Base-by-base conservation (phyloP, 2,113 vertebrate genomes). In the Pluvialis apricaria region DNA sequence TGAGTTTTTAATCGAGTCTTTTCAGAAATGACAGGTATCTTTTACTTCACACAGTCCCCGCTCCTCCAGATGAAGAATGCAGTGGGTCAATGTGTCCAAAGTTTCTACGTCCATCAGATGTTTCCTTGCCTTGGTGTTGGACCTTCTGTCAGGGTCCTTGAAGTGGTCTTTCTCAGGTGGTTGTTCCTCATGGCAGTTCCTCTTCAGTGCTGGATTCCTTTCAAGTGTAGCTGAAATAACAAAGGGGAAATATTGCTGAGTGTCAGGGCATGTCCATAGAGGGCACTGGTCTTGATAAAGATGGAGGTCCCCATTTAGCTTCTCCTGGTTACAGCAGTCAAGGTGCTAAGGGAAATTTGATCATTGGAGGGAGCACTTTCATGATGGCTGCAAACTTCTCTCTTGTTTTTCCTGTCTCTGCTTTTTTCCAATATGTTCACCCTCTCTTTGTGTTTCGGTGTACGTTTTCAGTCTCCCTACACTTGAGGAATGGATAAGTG, bases 401-500 rank as follows among this genome's bases (percentile, higher is more conserved):
- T 42, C 10, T 20, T 22, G 4, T 26, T 91, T 78, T 62, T 71
- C 32, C 32, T 29, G 11, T 42, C 13, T 54, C 38, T 72, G 19
- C 7, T 5, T 86, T 79, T 49, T 51, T 4, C 8, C 31, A 18
- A 0, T 13, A 5, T 9, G 2, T 65, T 82, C 44, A 49, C 8
- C 9, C 14, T 86, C 45, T 75, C 11, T 79, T 64, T 84, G 18
- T 4, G 1, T 91, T 66, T 73, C 1, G 3, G 9, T 62, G 15
- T 28, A 14, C 0, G 0, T 88, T 92, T 94, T 64, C 16, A 25
- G 40, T 44, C 15, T 65, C 47, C 21, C 2, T 2, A 1, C n/a
- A 28, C 22, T 10, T 26, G 36, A 83, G 71, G 24, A 75, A 40
- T 0, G 7, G 9, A 38, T 32, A 34, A 82, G 28, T 2, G 9